Evolutionary conservation across 1,140 invertebrate species (phyloP).

Genomic region (Calliphora vicina): DNA sequence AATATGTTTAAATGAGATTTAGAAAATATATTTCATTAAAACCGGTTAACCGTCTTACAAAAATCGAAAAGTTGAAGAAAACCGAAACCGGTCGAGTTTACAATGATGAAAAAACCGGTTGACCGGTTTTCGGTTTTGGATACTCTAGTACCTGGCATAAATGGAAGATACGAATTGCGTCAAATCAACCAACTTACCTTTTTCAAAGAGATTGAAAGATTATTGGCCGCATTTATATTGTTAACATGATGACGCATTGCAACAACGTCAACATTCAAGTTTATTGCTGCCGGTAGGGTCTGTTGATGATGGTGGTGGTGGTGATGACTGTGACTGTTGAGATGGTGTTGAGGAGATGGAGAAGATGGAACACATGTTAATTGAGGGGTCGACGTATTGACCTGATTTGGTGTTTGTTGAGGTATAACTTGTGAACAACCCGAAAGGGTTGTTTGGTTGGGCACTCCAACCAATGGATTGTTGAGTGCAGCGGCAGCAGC

Average conservation of each 20-base stretch:
- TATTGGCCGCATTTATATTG: slow-evolving; percentile 12
- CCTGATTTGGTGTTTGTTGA: slow-evolving; percentile 11
- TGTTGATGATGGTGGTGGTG: slow-evolving; percentile 32
- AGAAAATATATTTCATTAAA: no score
- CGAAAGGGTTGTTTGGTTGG: slow-evolving; percentile 27
- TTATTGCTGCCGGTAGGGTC: slow-evolving; percentile 37
- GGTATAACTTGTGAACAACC: background rate
- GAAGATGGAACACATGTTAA: slow-evolving; percentile 12
- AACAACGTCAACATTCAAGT: slow-evolving; percentile 43
- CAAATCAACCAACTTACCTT: slow-evolving; percentile 39
- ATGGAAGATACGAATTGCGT: no score
- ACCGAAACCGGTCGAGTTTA: no score
- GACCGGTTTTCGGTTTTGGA: no score
- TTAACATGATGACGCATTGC: slow-evolving; percentile 39
- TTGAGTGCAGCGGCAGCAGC: slow-evolving; percentile 24
- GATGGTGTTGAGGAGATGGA: background rate
- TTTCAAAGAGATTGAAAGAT: slow-evolving; percentile 40
- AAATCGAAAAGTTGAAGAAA: no score
- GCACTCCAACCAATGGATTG: slow-evolving; percentile 20
- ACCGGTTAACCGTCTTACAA: no score
- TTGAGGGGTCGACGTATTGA: slow-evolving; percentile 12
- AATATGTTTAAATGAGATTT: no score
- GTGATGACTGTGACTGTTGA: background rate
- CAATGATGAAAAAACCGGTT: no score
- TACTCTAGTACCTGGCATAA: no score